phyloP scores from a whole-genome alignment of 1,140 invertebrate species.

The Drosophila orosa region DNA sequence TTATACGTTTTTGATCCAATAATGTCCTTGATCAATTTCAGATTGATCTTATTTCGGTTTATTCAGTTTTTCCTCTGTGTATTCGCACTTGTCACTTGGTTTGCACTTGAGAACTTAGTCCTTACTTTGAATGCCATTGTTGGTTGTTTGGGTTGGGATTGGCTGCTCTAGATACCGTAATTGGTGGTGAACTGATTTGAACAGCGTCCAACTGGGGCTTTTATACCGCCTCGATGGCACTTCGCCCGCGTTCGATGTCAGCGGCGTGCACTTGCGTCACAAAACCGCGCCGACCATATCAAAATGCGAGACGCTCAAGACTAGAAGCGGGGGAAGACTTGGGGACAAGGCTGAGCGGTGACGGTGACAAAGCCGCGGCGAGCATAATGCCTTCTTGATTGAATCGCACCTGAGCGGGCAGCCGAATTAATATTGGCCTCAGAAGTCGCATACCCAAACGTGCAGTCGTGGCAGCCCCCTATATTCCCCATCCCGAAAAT shows the following conservation, averaged over 20 bases:
- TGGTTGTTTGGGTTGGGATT: constrained; percentile 38
- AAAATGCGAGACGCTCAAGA: constrained; percentile 68
- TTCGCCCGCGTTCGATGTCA: constrained; percentile 60
- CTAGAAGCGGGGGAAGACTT: constrained; percentile 56
- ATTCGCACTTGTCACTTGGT: constrained; percentile 35
- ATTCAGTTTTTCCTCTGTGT: background rate
- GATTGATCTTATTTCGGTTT: background rate
- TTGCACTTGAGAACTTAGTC: constrained; percentile 18
- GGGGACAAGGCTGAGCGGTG: constrained; percentile 57
- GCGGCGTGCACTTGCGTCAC: constrained; percentile 75
- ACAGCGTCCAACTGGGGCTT: constrained; percentile 69
- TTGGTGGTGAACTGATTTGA: constrained; percentile 82
- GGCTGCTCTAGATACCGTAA: constrained; percentile 83
- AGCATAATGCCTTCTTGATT: constrained; percentile 81
- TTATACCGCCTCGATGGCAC: constrained; percentile 69
- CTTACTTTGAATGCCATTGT: constrained; percentile 84
- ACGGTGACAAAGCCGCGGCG: constrained; percentile 66
- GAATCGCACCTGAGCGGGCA: constrained; percentile 62
- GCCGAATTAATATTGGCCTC: constrained; percentile 78
- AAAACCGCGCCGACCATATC: constrained; percentile 64
- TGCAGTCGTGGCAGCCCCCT: constrained; percentile 37
- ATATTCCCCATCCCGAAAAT: constrained; percentile 21
- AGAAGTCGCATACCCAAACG: constrained; percentile 72
- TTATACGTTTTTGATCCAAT: background rate
- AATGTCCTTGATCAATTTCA: background rate